phyloP scores from a whole-genome alignment of 2,113 vertebrate species.

The Colinus virginianus region DNA sequence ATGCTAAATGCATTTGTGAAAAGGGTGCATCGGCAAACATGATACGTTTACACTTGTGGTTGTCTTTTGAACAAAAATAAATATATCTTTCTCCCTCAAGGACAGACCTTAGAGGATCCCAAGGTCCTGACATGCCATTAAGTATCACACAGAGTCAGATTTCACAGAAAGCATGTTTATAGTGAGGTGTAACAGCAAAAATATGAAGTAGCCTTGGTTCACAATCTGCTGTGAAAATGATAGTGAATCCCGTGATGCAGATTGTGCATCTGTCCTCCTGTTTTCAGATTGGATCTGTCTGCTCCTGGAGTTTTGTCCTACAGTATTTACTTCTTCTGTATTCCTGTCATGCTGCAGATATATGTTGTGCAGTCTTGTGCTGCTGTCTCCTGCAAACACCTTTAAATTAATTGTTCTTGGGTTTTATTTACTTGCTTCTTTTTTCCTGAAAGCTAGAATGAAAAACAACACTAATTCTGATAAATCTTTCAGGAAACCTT shows the following conservation, averaged over 20 bases:
- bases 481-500: constrained; percentile 75
- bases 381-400: background rate
- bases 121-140: background rate
- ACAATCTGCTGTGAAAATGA: background rate
- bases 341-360: background rate
- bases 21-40: background rate
- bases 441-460: constrained; percentile 71
- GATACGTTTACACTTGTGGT: constrained; percentile 28
- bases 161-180: background rate
- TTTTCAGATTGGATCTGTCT: background rate
- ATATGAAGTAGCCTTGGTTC: background rate
- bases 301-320: background rate
- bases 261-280: background rate
- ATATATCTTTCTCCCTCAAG: constrained; percentile 14
- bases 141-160: background rate
- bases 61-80: constrained; percentile 43
- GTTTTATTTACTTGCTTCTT: background rate
- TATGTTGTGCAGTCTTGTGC: fast-evolving
- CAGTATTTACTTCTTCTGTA: background rate
- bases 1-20: background rate
- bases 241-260: background rate
- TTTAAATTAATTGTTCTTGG: background rate
- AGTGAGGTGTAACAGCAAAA: background rate
- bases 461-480: constrained; percentile 69
- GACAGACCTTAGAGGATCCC: background rate